Percentiles rank a stretch among this genome's conserved stretches.
phyloP scores from a whole-genome alignment of 1,140 invertebrate species.

The Drosophila bifasciata region DNA sequence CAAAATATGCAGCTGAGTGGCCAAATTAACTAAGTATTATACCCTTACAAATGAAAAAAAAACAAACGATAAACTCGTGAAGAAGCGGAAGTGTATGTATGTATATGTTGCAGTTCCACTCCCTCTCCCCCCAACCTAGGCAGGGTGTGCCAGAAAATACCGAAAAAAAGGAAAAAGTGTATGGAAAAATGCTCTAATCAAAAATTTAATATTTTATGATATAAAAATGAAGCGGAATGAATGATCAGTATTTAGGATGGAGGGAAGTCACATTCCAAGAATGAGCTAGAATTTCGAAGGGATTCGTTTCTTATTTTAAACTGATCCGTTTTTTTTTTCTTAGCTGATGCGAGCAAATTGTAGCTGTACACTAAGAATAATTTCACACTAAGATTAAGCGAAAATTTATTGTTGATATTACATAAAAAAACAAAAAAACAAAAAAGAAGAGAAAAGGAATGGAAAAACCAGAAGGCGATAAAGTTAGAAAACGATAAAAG shows the following conservation, averaged over 20 bases:
- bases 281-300: conserved; percentile 43
- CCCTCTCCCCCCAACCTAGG: conserved; percentile 18
- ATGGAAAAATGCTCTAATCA: conserved; percentile 72
- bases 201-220: conserved; percentile 76
- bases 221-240: conserved; percentile 27
- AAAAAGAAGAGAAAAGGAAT: conserved; percentile 3
- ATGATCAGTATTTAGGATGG: conserved; percentile 22
- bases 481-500: conserved; percentile 16
- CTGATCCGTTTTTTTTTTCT: conserved; percentile 59
- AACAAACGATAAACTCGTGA: conserved; percentile 7
- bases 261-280: conserved; percentile 22
- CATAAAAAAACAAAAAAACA: conserved; percentile 50
- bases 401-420: conserved; percentile 82
- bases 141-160: conserved; percentile 64
- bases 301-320: conserved; percentile 44
- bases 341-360: conserved; percentile 78
- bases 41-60: conserved; percentile 50
- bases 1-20: conserved; percentile 72
- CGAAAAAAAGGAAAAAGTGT: conserved; percentile 37
- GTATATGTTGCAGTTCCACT: conserved; percentile 67
- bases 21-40: conserved; percentile 80
- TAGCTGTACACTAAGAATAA: conserved; percentile 77
- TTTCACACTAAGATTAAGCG: conserved; percentile 78
- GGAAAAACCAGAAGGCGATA: conserved; percentile 6
- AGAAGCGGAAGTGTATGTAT: conserved; percentile 42